Evolutionary conservation across 2,888 invertebrate species (phyloP).

Genomic region (Scaptomyza cyrtandrae): DNA sequence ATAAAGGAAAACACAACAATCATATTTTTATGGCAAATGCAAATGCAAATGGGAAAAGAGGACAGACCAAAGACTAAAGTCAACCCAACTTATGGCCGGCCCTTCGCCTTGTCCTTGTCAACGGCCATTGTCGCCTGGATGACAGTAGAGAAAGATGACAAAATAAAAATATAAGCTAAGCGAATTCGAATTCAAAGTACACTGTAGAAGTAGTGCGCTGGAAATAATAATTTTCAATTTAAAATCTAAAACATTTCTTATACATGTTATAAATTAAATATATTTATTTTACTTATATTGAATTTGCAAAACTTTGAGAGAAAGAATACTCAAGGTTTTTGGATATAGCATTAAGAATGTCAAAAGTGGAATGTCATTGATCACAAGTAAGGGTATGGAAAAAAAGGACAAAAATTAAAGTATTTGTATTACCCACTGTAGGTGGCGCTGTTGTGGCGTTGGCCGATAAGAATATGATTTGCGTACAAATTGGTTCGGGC

Average conservation of each 20-base stretch:
- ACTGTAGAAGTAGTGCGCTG: no score
- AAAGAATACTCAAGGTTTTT: not conserved
- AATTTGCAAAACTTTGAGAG: no score
- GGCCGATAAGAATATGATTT: constrained; percentile 81
- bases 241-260: no score
- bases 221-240: no score
- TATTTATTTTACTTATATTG: no score
- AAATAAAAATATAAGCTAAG: not conserved
- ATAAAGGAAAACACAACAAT: constrained; percentile 73
- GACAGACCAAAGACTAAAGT: constrained; percentile 29
- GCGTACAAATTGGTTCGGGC: constrained; percentile 81
- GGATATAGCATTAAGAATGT: not conserved
- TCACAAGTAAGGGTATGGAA: constrained; percentile 10
- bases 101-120: constrained; percentile 53
- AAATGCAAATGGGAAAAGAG: constrained; percentile 61
- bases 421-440: constrained; percentile 51
- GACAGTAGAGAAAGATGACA: constrained; percentile 23
- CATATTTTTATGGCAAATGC: constrained; percentile 75
- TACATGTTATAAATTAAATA: no score
- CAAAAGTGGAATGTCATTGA: not conserved
- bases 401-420: constrained; percentile 50
- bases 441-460: constrained; percentile 45
- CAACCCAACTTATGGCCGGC: constrained; percentile 38
- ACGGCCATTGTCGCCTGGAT: constrained; percentile 50
- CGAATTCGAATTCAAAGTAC: constrained; percentile 1